phyloP scores from a whole-genome alignment of 2,888 invertebrate genomes.

The Heliconius aoede region DNA sequence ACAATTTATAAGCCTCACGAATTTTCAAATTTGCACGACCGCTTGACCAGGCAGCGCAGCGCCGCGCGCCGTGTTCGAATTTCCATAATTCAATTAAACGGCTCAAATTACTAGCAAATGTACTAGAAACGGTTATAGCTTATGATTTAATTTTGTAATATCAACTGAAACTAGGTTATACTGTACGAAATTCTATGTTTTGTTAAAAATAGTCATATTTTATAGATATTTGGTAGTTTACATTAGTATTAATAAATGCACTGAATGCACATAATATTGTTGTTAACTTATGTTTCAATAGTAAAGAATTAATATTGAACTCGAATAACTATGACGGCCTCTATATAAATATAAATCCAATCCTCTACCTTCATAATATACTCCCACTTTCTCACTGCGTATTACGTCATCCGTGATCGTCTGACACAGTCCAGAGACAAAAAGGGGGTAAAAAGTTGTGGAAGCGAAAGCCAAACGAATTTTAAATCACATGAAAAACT shows the following conservation, averaged over 20 bases:
- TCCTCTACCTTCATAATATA: too few relatives aligned
- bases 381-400: too few relatives aligned
- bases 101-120: conserved; percentile 43
- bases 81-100: conserved; percentile 48
- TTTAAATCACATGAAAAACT: conserved; percentile 38
- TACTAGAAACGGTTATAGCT: conserved; percentile 38
- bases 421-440: too few relatives aligned
- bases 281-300: too few relatives aligned
- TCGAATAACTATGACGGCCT: too few relatives aligned
- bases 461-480: conserved; percentile 31
- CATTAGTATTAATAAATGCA: too few relatives aligned
- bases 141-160: conserved; percentile 33
- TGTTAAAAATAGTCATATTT: background rate
- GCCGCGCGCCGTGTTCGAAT: conserved; percentile 43
- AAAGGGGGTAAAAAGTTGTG: conserved; percentile 8
- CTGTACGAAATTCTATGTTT: too few relatives aligned
- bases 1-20: conserved; percentile 35
- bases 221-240: too few relatives aligned
- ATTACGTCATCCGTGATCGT: too few relatives aligned
- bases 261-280: too few relatives aligned
- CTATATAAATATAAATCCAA: too few relatives aligned
- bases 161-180: background rate
- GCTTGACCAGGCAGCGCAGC: conserved; percentile 33
- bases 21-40: conserved; percentile 46
- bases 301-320: too few relatives aligned